Evolutionary conservation across 1,140 invertebrate species (phyloP), one percentile per base, ranked within the genome.

Genomic region (Lineus longissimus): DNA sequence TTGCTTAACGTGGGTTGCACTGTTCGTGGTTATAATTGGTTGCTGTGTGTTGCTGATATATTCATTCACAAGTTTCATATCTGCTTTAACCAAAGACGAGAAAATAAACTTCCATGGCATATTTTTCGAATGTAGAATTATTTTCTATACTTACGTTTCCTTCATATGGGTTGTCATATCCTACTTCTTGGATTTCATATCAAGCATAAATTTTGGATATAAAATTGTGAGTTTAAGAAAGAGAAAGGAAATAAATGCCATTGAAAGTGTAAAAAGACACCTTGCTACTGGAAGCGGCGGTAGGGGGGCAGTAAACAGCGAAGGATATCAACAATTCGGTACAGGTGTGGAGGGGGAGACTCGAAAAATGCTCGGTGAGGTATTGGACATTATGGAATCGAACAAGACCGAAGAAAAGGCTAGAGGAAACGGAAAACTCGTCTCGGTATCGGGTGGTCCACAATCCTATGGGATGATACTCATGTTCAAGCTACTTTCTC

Each of bases 331-430:
- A 6, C 47, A n/a, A n/a, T 27, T 9, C n/a, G n/a, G n/a, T 27
- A 51, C 25, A 27, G 47, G 47, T 4, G 47, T 51, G 4, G 47
- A 51, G 25, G n/a, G 47, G 25, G 47, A 51, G 47, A 51, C 47
- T n/a, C 6, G n/a, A n/a, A 51, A 51, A 51, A 51, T 51, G 47
- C 6, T 51, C 25, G 47, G 47, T n/a, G 25, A 51, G n/a, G 47
- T 51, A n/a, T 51, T 51, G 47, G 47, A 51, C 47, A 51, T 51
- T 51, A 51, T 51, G 47, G 47, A 51, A 51, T 51, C 47, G 47
- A 51, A 51, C n/a, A 51, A 51, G n/a, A 7, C 47, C 47, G 47
- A 51, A 27, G 47, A 51, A 51, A 51, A 51, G 25, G 47, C 47
- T n/a, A 51, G 47, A n/a, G 47, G 47, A 4, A 51, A 51, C n/a